Conservation (phyloP, 2,888 invertebrate genomes). For the Caenorhabditis afra region DNA sequence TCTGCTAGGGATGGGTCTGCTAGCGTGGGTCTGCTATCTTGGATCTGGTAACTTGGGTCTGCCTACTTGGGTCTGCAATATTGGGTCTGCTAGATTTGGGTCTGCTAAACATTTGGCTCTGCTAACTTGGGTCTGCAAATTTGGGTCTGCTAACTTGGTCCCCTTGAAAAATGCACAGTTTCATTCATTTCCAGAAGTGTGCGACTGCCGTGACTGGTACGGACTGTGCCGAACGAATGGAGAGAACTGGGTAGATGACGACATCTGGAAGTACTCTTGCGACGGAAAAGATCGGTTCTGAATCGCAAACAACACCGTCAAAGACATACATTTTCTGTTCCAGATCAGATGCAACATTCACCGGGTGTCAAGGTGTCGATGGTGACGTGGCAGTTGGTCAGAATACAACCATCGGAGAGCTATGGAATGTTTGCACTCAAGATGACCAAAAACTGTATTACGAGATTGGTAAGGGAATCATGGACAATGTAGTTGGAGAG, state of each 20-base stretch:
- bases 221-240: slow-evolving; percentile 71
- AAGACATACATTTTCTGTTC: too few species aligned
- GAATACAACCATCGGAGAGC: slow-evolving; percentile 73
- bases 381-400: slow-evolving; percentile 61
- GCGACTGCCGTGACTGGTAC: slow-evolving; percentile 79
- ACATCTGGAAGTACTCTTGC: slow-evolving; percentile 75
- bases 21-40: too few species aligned
- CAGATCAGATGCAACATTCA: slow-evolving; percentile 47
- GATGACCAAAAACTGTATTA: slow-evolving; percentile 64
- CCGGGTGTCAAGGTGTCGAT: slow-evolving; percentile 43
- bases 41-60: too few species aligned
- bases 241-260: slow-evolving; percentile 76
- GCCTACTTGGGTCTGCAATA: too few species aligned
- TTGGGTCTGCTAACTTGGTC: too few species aligned
- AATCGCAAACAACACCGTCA: not conserved
- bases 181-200: slow-evolving; percentile 55
- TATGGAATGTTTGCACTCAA: slow-evolving; percentile 69
- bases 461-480: slow-evolving; percentile 73
- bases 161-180: too few species aligned
- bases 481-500: not conserved
- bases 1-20: too few species aligned
- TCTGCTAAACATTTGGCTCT: too few species aligned
- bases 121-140: too few species aligned
- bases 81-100: too few species aligned
- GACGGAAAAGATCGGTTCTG: slow-evolving; percentile 39